Percentiles rank a stretch among this genome's conserved stretches.
Conservation (phyloP, 2,113 vertebrate genomes). For the Orientallactaga bullata region DNA sequence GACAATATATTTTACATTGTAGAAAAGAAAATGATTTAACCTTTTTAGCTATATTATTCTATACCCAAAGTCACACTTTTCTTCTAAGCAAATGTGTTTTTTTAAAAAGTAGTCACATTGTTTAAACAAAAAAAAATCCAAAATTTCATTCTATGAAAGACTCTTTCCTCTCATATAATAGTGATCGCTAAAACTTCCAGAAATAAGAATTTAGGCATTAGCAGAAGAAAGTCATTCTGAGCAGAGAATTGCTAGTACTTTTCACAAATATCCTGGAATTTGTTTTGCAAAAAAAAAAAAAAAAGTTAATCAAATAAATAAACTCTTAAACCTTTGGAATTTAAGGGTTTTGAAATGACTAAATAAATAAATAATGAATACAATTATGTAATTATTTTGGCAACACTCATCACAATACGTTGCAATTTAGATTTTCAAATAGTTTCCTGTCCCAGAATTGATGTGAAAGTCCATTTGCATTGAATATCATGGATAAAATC, state of each 20-base stretch:
- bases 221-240: background rate
- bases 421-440: slow-evolving; percentile 9
- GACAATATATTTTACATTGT: background rate
- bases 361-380: background rate
- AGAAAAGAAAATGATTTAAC: background rate
- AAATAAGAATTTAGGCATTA: background rate
- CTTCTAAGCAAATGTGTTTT: background rate
- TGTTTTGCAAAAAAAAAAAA: background rate
- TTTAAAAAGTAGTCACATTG: background rate
- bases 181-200: slow-evolving; percentile 12
- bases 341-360: slow-evolving; percentile 29
- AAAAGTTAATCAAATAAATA: background rate
- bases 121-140: background rate
- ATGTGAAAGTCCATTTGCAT: background rate
- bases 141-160: background rate
- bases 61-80: background rate
- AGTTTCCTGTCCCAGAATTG: slow-evolving; percentile 1
- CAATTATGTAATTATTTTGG: background rate
- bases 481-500: background rate
- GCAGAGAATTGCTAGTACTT: background rate
- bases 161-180: background rate
- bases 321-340: background rate
- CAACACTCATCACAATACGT: background rate
- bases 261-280: background rate
- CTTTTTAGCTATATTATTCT: slow-evolving; percentile 21